Base-by-base conservation (phyloP, 2,113 vertebrate genomes). In the Laterallus jamaicensis region DNA sequence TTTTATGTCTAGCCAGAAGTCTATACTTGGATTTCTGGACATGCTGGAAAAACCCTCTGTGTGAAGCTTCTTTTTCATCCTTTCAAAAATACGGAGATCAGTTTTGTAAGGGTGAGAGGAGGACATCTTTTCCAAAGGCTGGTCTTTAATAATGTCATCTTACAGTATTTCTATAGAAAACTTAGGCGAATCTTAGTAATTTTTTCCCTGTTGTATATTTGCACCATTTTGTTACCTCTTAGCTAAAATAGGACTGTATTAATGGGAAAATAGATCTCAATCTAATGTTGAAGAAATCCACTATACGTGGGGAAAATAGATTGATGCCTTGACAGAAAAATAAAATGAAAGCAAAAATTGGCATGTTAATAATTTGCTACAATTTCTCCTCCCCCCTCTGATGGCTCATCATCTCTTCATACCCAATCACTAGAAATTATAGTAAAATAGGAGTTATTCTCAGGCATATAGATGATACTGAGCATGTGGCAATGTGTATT, bases 401-500 rank as follows among this genome's bases (percentile, higher is more conserved):
- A 40, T 49, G 67, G 32, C 7, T 79, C 20, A 67, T 77, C n/a
- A 55, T 75, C 44, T 70, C 42, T 67, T 84, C 66, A 47, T 52
- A 60, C 14, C 13, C 31, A 26, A 78, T 95, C 58, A 18, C 26
- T 70, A 64, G 64, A 66, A 92, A 87, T 74, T 25, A 26, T 19
- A 77, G 50, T 39, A 17, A 64, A 84, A 90, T 86, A 50, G 56
- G 47, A 93, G 88, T 60, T 90, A 42, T 92, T 96, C 84, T 32
- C 44, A 75, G 63, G 18, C 49, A 86, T 75, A 60, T 58, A 87
- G 90, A 70, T 90, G 83, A 94, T 93, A 90, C 14, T 50, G 78
- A 90, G 90, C 85, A 88, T 75, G 82, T 10, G 39, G 93, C 87
- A 92, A 90, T 24, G 9, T 32, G 29, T 82, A 92, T 89, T 80